Evolutionary conservation across 1,140 invertebrate genomes (phyloP).

Genomic region (Drosophila malerkotliana): DNA sequence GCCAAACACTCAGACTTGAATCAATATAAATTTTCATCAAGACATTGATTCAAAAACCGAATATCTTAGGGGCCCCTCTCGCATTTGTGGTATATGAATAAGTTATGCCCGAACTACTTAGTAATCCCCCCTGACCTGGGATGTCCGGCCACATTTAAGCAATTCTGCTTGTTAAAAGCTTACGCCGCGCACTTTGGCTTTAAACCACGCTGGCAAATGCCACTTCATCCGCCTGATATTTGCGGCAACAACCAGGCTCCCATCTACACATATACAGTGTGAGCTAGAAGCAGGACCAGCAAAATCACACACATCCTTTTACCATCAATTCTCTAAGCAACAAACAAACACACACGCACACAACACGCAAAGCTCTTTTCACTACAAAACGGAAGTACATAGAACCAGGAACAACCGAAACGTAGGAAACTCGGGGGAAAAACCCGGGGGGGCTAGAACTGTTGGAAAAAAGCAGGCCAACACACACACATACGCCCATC

Average conservation of each 20-base stretch:
- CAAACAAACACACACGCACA: slow-evolving; percentile 72
- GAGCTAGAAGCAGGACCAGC: slow-evolving; percentile 12
- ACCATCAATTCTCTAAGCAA: slow-evolving; percentile 80
- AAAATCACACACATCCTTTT: slow-evolving; percentile 82
- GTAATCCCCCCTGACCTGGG: slow-evolving; percentile 9
- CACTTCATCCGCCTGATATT: slow-evolving; percentile 80
- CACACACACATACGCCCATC: slow-evolving; percentile 32
- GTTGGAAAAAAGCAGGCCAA: slow-evolving; percentile 45
- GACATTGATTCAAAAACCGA: slow-evolving; percentile 16
- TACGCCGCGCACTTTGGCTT: slow-evolving; percentile 73
- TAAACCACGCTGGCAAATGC: slow-evolving; percentile 74
- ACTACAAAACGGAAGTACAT: slow-evolving; percentile 81
- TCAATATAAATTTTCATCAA: slow-evolving; percentile 23
- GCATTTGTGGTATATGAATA: slow-evolving; percentile 14
- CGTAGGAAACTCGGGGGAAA: slow-evolving; percentile 43
- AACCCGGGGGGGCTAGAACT: slow-evolving; percentile 28
- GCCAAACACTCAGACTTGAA: slow-evolving; percentile 8
- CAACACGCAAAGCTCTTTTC: slow-evolving; percentile 81
- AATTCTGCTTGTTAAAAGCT: slow-evolving; percentile 78
- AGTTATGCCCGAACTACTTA: slow-evolving; percentile 6
- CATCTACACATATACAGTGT: slow-evolving; percentile 1
- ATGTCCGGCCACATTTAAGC: slow-evolving; percentile 68
- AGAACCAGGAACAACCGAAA: slow-evolving; percentile 69
- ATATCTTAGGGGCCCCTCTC: not conserved
- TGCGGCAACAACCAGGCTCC: slow-evolving; percentile 54